phyloP scores from a whole-genome alignment of 1,140 invertebrate species.

The Caenorhabditis brenneri region DNA sequence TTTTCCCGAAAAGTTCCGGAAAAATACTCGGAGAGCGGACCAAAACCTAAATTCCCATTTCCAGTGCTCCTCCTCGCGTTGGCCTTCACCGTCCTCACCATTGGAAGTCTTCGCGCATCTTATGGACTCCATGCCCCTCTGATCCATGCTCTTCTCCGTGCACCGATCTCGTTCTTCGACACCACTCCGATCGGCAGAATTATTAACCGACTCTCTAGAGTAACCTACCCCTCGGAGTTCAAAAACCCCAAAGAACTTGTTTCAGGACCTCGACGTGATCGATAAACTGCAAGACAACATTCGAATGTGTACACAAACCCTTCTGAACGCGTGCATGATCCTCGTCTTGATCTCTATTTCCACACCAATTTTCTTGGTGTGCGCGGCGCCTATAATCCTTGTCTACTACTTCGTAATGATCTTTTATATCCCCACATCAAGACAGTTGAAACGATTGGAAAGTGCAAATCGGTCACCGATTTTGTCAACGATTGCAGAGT shows the following conservation, averaged over 20 bases:
- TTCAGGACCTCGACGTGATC: constrained; percentile 45
- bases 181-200: constrained; percentile 77
- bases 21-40: too few relatives aligned
- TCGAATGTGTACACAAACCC: constrained; percentile 10
- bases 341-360: constrained; percentile 37
- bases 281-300: constrained; percentile 29
- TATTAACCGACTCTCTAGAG: constrained; percentile 75
- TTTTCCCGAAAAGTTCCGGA: too few relatives aligned
- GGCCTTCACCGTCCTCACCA: not conserved
- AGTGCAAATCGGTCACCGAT: constrained; percentile 73
- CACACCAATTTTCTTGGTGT: constrained; percentile 37
- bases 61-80: constrained; percentile 18
- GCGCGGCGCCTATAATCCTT: not conserved
- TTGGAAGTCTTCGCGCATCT: constrained; percentile 17
- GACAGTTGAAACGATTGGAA: constrained; percentile 73
- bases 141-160: constrained; percentile 75
- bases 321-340: constrained; percentile 30
- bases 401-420: constrained; percentile 39
- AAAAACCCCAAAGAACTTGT: not conserved
- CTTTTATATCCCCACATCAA: constrained; percentile 73
- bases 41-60: not conserved
- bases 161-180: constrained; percentile 76
- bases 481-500: constrained; percentile 73
- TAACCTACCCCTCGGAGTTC: not conserved
- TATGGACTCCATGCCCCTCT: constrained; percentile 27